Conservation (phyloP, 2,888 invertebrate species). For the Dendrolimus pini region DNA sequence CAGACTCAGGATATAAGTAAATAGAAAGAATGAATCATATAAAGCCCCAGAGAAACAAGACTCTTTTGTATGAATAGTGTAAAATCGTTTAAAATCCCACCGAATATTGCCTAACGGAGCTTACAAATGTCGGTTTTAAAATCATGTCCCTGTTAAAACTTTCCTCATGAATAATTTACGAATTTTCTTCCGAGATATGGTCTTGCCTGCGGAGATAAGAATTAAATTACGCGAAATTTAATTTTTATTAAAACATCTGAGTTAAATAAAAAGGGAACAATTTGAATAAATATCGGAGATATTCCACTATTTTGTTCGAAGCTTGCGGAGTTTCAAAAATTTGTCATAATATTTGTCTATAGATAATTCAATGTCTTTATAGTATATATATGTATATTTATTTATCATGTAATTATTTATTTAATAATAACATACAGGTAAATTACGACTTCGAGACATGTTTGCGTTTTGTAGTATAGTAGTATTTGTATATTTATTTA, state of each 20-base stretch:
- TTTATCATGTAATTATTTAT: too few relatives aligned
- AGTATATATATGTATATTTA: too few relatives aligned
- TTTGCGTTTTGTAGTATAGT: too few relatives aligned
- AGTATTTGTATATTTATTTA: too few relatives aligned
- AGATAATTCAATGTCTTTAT: too few relatives aligned
- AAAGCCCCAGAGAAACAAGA: too few relatives aligned
- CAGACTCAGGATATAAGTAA: too few relatives aligned
- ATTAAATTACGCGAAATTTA: conserved; percentile 68
- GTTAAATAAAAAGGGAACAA: conserved; percentile 58
- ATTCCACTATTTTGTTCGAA: conserved; percentile 12
- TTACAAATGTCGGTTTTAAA: conserved; percentile 73
- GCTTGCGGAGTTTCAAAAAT: conserved; percentile 8
- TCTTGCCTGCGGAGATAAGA: conserved; percentile 68
- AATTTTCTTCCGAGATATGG: conserved; percentile 71
- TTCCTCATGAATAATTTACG: conserved; percentile 75
- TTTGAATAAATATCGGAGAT: conserved; percentile 61
- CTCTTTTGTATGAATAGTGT: not conserved
- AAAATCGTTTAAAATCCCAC: conserved; percentile 23
- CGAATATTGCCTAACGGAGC: conserved; percentile 47
- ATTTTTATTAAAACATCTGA: conserved; percentile 62
- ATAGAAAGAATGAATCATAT: too few relatives aligned
- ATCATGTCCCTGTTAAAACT: conserved; percentile 73
- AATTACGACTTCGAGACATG: too few relatives aligned
- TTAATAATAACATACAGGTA: too few relatives aligned
- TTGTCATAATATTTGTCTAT: too few relatives aligned